Evolutionary conservation across 2,888 invertebrate genomes (phyloP), one percentile per base, ranked within the genome.

Genomic region (Cinara cedri): DNA sequence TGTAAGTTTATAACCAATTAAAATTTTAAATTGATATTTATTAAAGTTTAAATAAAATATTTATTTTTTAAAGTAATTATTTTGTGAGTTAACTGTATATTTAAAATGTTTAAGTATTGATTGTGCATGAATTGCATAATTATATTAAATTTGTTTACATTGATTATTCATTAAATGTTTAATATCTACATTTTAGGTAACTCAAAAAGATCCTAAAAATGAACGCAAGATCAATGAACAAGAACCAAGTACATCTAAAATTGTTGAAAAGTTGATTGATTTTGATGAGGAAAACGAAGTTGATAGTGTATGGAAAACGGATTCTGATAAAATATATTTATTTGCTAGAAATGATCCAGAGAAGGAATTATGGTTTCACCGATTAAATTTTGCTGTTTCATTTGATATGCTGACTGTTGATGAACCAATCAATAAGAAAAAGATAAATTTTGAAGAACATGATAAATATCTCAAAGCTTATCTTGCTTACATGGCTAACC

Each of bases 261-360:
- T 4, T 60, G 2, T 51, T 70, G 78, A 78, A n/a, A 78, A 78
- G 51, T 34, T 3, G 1, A 51, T 42, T 51, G 34, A 70, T 16
- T 14, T 78, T 9, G 81, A 70, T 46, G 74, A 80, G 1, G 80
- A 75, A 21, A 82, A 81, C 51, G 83, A 83, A 78, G 82, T 82
- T 70, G 83, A 83, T 26, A 68, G 81, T 76, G 81, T 49, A 60
- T 70, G n/a, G 78, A 78, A 78, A 78, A 62, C 68, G 60, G 78
- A 78, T 62, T 78, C 66, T 13, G 78, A 78, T 9, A 78, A 78
- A 78, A 78, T 92, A 81, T 90, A 88, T 84, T 85, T 92, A 80
- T 93, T 93, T 85, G 91, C 92, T 4, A 88, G 96, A 81, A 93
- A 94, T n/a, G 92, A 93, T 83, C 88, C 95, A 72, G 95, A 96